Evolutionary conservation across 2,797 vertebrate genomes (phyloP).

Genomic region (Brachymystax lenok): DNA sequence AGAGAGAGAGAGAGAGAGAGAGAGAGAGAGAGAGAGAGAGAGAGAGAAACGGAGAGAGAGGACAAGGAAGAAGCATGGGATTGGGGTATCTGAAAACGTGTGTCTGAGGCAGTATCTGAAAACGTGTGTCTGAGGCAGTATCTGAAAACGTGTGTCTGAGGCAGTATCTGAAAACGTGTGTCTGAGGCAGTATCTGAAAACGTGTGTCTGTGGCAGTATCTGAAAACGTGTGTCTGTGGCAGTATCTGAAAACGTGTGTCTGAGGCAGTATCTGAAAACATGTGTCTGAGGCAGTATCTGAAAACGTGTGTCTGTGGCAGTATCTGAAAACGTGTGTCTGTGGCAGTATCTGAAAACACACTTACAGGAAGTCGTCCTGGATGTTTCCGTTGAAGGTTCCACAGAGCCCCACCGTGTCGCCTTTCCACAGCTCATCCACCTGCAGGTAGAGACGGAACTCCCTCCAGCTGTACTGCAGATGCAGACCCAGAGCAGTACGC

Average conservation of each 20-base stretch:
- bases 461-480: constrained; percentile 84
- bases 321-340: no score
- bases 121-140: no score
- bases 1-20: neutral
- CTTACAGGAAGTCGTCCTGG: constrained; percentile 96
- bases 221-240: no score
- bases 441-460: constrained; percentile 91
- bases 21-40: neutral
- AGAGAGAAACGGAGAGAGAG: constrained; percentile 5
- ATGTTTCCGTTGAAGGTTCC: constrained; percentile 97
- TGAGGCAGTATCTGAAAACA: no score
- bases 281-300: no score
- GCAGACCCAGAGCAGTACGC: constrained; percentile 82
- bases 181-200: no score
- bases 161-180: no score
- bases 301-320: neutral
- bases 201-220: no score
- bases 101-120: no score
- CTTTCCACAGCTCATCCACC: constrained; percentile 83
- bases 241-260: neutral
- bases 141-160: no score
- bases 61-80: constrained; percentile 33
- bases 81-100: constrained; percentile 27
- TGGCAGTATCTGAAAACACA: constrained; percentile 20
- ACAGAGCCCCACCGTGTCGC: constrained; percentile 89